phyloP scores from a whole-genome alignment of 2,888 invertebrate species.

The Thera britannica region DNA sequence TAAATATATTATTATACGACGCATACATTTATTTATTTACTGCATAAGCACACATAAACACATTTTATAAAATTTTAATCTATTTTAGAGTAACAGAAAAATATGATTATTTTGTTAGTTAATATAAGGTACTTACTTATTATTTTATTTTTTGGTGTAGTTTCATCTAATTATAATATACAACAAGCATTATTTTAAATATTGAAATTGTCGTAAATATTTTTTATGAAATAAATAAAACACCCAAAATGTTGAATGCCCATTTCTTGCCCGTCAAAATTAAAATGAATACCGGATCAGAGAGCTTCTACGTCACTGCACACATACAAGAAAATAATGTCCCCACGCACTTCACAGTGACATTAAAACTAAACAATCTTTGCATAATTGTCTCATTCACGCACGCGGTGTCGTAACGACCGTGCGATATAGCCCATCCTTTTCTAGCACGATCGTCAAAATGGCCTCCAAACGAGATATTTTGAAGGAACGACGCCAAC shows the following conservation, averaged over 20 bases:
- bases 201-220: not conserved
- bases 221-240: not conserved
- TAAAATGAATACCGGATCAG: conserved; percentile 33
- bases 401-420: conserved; percentile 66
- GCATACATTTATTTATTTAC: too few relatives aligned
- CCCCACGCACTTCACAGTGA: conserved; percentile 66
- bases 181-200: too few relatives aligned
- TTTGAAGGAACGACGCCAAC: conserved; percentile 84
- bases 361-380: conserved; percentile 82
- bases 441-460: conserved; percentile 79
- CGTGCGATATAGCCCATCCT: conserved; percentile 64
- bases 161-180: too few relatives aligned
- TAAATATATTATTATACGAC: too few relatives aligned
- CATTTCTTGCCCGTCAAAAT: conserved; percentile 7
- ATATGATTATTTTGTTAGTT: too few relatives aligned
- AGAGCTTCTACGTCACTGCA: conserved; percentile 43
- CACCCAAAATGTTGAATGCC: conserved; percentile 10
- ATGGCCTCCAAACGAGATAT: conserved; percentile 85
- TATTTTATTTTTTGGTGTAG: too few relatives aligned
- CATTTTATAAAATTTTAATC: too few relatives aligned
- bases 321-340: conserved; percentile 58
- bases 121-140: too few relatives aligned
- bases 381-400: conserved; percentile 84
- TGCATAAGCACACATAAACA: too few relatives aligned
- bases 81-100: too few relatives aligned